Conservation (phyloP, 2,797 vertebrate genomes). For the Hephaestus fuliginosus region DNA sequence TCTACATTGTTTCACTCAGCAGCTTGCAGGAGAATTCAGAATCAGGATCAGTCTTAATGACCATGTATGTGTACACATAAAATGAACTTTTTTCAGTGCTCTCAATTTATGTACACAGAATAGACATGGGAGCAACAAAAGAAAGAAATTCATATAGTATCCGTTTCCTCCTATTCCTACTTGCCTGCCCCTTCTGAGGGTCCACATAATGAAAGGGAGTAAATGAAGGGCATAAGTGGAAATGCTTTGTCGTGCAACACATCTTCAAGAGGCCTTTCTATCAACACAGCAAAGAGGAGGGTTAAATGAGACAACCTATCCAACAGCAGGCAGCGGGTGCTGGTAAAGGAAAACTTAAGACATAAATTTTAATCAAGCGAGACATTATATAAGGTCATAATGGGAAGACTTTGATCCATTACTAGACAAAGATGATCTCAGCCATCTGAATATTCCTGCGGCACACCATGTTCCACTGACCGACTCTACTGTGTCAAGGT, state of each 20-base stretch:
- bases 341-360: constrained; percentile 57
- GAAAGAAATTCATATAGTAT: constrained; percentile 19
- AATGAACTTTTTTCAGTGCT: no score
- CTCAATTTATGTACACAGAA: no score
- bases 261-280: constrained; percentile 66
- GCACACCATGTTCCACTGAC: constrained; percentile 31
- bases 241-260: constrained; percentile 78
- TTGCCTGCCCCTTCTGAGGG: constrained; percentile 21
- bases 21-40: constrained; percentile 20
- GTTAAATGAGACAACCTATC: constrained; percentile 48
- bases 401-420: constrained; percentile 45
- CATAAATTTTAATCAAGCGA: constrained; percentile 80
- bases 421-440: constrained; percentile 49
- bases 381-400: constrained; percentile 51
- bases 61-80: no score
- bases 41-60: no score
- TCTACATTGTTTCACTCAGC: constrained; percentile 19
- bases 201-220: constrained; percentile 44
- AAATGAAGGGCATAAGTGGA: constrained; percentile 56
- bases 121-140: no score
- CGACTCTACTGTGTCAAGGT: constrained; percentile 36
- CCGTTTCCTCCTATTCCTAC: constrained; percentile 49
- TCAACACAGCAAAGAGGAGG: constrained; percentile 64
- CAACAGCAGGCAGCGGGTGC: constrained; percentile 61
- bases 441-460: constrained; percentile 44